Percentiles rank a stretch among this genome's conserved stretches.
phyloP scores from a whole-genome alignment of 2,113 vertebrate genomes.

The Copsychus sechellarum region DNA sequence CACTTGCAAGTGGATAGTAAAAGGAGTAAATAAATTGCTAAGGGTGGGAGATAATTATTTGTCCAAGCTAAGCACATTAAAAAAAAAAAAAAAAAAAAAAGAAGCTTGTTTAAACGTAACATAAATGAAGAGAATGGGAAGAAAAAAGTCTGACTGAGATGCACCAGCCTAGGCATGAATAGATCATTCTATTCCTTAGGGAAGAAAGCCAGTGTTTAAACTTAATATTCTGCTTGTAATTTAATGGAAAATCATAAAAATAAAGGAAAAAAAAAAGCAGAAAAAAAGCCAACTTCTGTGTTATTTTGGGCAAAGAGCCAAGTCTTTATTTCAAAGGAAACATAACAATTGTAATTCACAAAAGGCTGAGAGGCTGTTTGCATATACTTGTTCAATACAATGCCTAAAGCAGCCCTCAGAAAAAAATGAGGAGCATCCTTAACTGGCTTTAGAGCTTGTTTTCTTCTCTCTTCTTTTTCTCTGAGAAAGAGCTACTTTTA shows the following conservation, averaged over 20 bases:
- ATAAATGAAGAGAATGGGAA: neutral
- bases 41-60: neutral
- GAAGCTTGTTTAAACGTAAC: neutral
- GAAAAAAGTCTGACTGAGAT: neutral
- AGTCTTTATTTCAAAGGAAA: slow-evolving; percentile 55
- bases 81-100: neutral
- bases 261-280: neutral
- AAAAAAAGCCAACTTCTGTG: neutral
- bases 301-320: slow-evolving; percentile 40
- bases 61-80: neutral
- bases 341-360: slow-evolving; percentile 27
- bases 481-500: neutral
- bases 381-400: slow-evolving; percentile 19
- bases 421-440: neutral
- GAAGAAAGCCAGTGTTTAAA: neutral
- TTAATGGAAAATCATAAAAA: slow-evolving; percentile 40
- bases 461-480: neutral
- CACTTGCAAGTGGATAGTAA: neutral
- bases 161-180: neutral
- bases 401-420: slow-evolving; percentile 1
- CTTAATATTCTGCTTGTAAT: neutral
- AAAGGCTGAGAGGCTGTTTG: neutral
- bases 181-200: neutral
- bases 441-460: neutral
- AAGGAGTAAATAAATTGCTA: neutral